A percentile compares a stretch with the other conserved stretches of the same genome.
These are phyloP conservation scores for Pocillopora verrucosa DNA, from an alignment of 64 coral and sea anemone genomes.

Conservation along the genomic window DNA sequence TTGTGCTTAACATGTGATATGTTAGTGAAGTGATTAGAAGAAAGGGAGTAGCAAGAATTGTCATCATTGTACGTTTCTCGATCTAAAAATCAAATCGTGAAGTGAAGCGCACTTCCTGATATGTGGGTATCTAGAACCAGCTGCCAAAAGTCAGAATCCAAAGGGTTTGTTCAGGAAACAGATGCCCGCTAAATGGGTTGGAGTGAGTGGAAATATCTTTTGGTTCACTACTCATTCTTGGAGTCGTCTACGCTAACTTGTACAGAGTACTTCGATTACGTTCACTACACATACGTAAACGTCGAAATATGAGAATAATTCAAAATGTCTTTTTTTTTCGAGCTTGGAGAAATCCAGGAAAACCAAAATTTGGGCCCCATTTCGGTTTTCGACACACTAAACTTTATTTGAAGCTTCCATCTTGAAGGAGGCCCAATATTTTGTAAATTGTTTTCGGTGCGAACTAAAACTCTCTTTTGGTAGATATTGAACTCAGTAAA, in stretches of 20 bases:
- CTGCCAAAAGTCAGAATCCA: background rate
- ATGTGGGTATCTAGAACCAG: too few relatives aligned
- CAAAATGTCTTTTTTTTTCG: background rate
- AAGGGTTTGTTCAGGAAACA: background rate
- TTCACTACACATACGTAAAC: too few relatives aligned
- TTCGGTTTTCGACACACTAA: too few relatives aligned
- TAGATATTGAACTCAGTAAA: background rate
- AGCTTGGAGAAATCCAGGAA: background rate
- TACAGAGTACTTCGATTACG: background rate
- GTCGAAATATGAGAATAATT: too few relatives aligned
- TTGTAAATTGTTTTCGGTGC: background rate
- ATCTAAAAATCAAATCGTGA: too few relatives aligned
- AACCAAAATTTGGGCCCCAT: background rate
- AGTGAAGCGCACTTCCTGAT: background rate
- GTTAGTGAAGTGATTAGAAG: background rate
- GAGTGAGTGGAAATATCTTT: background rate
- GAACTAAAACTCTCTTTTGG: background rate
- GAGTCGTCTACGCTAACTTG: background rate
- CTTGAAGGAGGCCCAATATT: background rate
- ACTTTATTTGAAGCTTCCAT: background rate
- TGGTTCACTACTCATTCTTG: background rate
- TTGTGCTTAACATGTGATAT: background rate
- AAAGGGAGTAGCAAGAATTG: background rate
- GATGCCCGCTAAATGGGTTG: background rate
- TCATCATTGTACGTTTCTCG: background rate